Base-by-base conservation (phyloP, 2,113 vertebrate genomes). In the Equus quagga region DNA sequence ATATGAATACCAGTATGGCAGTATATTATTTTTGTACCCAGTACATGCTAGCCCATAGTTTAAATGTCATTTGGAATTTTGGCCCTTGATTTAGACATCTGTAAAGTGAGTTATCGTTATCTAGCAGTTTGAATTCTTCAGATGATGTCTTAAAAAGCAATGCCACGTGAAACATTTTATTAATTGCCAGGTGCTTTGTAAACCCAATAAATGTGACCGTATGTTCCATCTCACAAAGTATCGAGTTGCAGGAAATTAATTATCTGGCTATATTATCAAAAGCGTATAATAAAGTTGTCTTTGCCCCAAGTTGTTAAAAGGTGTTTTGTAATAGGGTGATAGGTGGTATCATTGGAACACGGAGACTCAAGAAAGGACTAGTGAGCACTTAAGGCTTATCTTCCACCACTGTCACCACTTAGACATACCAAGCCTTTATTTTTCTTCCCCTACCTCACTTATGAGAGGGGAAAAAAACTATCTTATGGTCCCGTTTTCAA, bases 1-100 rank as follows among this genome's bases (percentile, higher is more conserved):
- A 98, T 94, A 98, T 97, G 98, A 98, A 96, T 98, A 96, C 97
- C 98, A 98, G 98, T 97, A 44, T 91, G 51, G 81, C 24, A 94
- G 1, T 36, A 31, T 51, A 84, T 92, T 92, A 86, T 90, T 95
- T 97, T 98, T 95, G 96, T 89, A 31, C 15, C 2, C 31, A 65
- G 11, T 72, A 82, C 58, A 85, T 92, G 15, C 36, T 54, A 81
- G 56, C 60, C 24, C 78, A 76, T 23, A 3, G 81, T 70, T 96
- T 76, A 95, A 91, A 67, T 94, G 86, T 80, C 85, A 92, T 23
- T 93, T 94, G 65, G 49, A 67, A 60, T 76, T 64, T 73, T 80
- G 91, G 58, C 73, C 60, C 44, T 87, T 94, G 28, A 75, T 91
- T 92, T 97, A 80, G 36, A 56, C 49, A 89, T 85, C 89, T 96